A percentile compares a stretch with the other conserved stretches of the same genome.
These are phyloP conservation scores for Argyrosomus regius DNA, from an alignment of 2,797 vertebrate genomes.

Conservation along the genomic window DNA sequence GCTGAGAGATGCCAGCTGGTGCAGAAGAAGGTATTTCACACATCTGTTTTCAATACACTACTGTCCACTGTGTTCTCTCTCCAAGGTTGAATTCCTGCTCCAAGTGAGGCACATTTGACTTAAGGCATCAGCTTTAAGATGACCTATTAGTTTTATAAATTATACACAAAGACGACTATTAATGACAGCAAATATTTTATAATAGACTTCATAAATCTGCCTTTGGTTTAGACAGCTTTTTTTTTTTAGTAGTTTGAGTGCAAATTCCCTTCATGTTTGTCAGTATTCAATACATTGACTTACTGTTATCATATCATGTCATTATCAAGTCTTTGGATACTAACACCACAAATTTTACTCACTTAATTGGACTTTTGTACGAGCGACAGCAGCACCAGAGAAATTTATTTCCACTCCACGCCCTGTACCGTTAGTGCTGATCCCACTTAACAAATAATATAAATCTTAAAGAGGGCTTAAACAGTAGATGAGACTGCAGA, in stretches of 20 bases:
- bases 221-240: neutral
- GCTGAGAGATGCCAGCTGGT: slow-evolving; percentile 73
- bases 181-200: neutral
- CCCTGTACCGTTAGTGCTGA: neutral
- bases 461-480: neutral
- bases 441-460: neutral
- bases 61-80: slow-evolving; percentile 76
- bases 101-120: slow-evolving; percentile 47
- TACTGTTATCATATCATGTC: neutral
- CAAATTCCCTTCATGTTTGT: neutral
- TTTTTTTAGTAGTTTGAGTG: neutral
- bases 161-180: slow-evolving; percentile 22
- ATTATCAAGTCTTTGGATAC: neutral
- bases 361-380: too few species aligned
- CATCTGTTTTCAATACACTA: slow-evolving; percentile 79
- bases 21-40: slow-evolving; percentile 74
- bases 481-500: neutral
- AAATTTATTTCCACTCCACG: slow-evolving; percentile 7
- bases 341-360: neutral
- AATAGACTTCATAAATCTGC: neutral
- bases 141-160: slow-evolving; percentile 50
- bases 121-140: slow-evolving; percentile 54
- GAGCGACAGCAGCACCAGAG: neutral
- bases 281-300: neutral
- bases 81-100: slow-evolving; percentile 72